Evolutionary conservation across 1,140 invertebrate genomes (phyloP).

Genomic region (Drosophila lowei): DNA sequence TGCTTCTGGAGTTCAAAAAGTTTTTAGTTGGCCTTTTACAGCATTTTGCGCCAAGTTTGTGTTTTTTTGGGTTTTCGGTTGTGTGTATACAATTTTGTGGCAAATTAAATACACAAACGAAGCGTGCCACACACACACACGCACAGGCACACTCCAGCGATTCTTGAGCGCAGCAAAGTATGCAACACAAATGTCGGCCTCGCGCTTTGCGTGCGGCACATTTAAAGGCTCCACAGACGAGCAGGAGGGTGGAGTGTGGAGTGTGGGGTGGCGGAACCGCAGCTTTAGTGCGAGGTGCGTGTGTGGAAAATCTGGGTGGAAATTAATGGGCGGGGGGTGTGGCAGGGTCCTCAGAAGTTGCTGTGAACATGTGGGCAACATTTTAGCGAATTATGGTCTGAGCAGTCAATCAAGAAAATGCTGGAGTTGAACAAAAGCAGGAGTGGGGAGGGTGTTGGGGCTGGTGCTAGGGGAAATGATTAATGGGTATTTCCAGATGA

Average conservation of each 20-base stretch:
- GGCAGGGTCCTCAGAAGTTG: background rate
- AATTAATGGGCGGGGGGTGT: background rate
- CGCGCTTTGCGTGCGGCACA: slow-evolving; percentile 58
- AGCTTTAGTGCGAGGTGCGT: slow-evolving; percentile 24
- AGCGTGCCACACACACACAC: slow-evolving; percentile 31
- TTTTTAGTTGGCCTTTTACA: slow-evolving; percentile 72
- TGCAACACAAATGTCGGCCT: slow-evolving; percentile 63
- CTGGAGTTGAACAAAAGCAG: slow-evolving; percentile 2
- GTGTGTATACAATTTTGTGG: slow-evolving; percentile 75
- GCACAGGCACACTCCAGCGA: slow-evolving; percentile 10
- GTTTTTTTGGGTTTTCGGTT: slow-evolving; percentile 23
- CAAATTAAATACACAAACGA: slow-evolving; percentile 76
- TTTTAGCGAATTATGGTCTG: slow-evolving; percentile 29
- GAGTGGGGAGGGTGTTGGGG: too few species aligned
- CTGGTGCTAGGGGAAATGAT: too few species aligned
- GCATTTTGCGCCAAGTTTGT: slow-evolving; percentile 39
- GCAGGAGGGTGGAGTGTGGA: background rate
- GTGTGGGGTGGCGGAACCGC: background rate
- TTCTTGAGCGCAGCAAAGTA: slow-evolving; percentile 57
- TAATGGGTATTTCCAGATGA: too few species aligned
- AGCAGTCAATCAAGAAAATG: slow-evolving; percentile 27
- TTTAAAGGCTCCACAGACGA: slow-evolving; percentile 43
- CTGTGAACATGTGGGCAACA: slow-evolving; percentile 13
- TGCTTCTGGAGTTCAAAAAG: slow-evolving; percentile 40
- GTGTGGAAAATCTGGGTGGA: slow-evolving; percentile 1